phyloP scores from a whole-genome alignment of 2,888 invertebrate species.

The Orgyia antiqua region DNA sequence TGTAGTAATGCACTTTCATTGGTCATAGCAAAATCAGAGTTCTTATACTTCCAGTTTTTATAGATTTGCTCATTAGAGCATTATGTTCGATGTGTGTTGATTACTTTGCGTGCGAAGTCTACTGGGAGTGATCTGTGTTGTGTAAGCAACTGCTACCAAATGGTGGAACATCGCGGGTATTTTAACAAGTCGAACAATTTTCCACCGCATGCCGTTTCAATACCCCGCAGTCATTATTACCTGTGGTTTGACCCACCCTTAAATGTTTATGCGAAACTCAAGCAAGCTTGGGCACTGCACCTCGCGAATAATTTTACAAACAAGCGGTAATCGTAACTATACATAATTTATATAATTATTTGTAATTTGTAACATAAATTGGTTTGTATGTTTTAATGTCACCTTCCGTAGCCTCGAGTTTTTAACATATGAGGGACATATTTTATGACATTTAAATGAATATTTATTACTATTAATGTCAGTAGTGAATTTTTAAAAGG shows the following conservation, averaged over 20 bases:
- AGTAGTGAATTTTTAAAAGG: too few relatives aligned
- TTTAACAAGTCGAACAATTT: conserved; percentile 38
- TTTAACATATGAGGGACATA: conserved; percentile 13
- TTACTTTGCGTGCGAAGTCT: too few relatives aligned
- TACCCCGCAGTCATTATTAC: conserved; percentile 47
- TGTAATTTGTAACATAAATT: conserved; percentile 39
- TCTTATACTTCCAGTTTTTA: too few relatives aligned
- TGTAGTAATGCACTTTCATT: too few relatives aligned
- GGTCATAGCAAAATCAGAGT: too few relatives aligned
- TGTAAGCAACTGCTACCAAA: conserved; percentile 30
- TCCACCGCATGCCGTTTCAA: conserved; percentile 47
- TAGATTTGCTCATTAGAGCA: too few relatives aligned
- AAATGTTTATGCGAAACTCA: conserved; percentile 52
- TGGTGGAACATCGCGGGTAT: conserved; percentile 25
- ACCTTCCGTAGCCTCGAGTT: conserved; percentile 43
- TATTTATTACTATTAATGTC: too few relatives aligned
- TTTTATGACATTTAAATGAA: too few relatives aligned
- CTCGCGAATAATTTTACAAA: conserved; percentile 46
- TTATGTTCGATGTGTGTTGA: too few relatives aligned
- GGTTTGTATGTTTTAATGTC: conserved; percentile 39
- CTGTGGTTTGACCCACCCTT: conserved; percentile 52
- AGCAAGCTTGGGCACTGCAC: conserved; percentile 33
- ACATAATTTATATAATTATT: conserved; percentile 48
- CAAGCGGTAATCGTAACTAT: conserved; percentile 39
- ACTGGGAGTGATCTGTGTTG: too few relatives aligned